Evolutionary conservation across 2,888 invertebrate genomes (phyloP).

Genomic region (Daptonema setosum): DNA sequence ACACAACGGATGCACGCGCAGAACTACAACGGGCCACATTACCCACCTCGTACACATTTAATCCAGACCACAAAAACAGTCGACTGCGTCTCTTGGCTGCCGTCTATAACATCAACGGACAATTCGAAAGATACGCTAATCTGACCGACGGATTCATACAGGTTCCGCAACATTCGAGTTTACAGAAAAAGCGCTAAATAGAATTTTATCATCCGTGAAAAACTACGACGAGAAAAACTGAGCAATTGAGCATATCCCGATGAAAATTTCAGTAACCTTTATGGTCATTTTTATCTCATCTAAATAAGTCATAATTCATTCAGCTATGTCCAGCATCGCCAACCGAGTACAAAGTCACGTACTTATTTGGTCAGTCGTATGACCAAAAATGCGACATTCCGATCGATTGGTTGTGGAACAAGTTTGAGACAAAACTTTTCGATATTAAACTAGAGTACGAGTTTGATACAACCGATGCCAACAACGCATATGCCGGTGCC

Average conservation of each 20-base stretch:
- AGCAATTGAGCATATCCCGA: too few relatives aligned
- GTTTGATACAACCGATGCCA: slow-evolving; percentile 2
- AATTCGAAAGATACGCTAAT: slow-evolving; percentile 24
- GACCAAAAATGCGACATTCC: slow-evolving; percentile 10
- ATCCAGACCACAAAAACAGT: background rate
- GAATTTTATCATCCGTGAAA: background rate
- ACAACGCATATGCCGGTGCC: slow-evolving; percentile 12
- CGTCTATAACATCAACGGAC: slow-evolving; percentile 25
- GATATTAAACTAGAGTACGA: slow-evolving; percentile 37
- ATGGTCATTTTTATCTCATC: too few relatives aligned
- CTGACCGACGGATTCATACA: slow-evolving; percentile 8
- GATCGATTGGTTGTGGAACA: slow-evolving; percentile 9
- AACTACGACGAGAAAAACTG: too few relatives aligned
- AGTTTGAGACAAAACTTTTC: slow-evolving; percentile 29
- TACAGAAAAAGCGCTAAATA: background rate
- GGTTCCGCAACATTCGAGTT: background rate
- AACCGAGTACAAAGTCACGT: slow-evolving; percentile 25
- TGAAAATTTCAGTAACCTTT: too few relatives aligned
- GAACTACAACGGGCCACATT: background rate
- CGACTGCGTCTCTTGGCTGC: slow-evolving; percentile 24
- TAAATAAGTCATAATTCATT: too few relatives aligned
- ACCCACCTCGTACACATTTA: background rate
- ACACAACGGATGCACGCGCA: background rate
- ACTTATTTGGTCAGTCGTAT: slow-evolving; percentile 29
- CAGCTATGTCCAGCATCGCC: slow-evolving; percentile 28